Percentiles rank a stretch among this genome's conserved stretches.
Conservation (phyloP, 2,113 vertebrate genomes). For the Salvelinus alpinus region DNA sequence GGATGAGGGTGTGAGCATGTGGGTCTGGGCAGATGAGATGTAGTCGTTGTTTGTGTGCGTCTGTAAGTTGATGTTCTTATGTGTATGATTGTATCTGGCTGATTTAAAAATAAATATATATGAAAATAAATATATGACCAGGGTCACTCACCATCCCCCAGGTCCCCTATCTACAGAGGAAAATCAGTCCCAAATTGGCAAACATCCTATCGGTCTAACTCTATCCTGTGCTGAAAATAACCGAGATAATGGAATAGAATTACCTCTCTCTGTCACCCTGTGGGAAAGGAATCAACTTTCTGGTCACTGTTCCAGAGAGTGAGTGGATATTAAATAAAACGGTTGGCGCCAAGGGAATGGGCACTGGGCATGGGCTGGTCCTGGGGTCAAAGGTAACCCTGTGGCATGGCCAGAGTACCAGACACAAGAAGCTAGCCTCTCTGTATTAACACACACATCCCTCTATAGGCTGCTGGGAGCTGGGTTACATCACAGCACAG, state of each 20-base stretch:
- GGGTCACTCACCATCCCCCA: background rate
- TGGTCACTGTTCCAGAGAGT: conserved; percentile 8
- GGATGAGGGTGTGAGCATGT: too few species aligned
- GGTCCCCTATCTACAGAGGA: conserved; percentile 2
- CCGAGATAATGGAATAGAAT: conserved; percentile 17
- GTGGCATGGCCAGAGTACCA: too few species aligned
- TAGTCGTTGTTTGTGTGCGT: too few species aligned
- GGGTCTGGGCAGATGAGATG: too few species aligned
- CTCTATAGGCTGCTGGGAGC: conserved; percentile 2
- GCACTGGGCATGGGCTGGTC: background rate
- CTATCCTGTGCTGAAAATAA: conserved; percentile 4
- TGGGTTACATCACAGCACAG: background rate
- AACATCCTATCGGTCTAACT: background rate
- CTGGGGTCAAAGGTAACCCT: conserved; percentile 1
- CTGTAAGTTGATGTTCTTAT: too few species aligned
- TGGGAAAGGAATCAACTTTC: conserved; percentile 4
- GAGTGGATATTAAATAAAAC: background rate
- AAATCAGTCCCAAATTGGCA: conserved; percentile 14
- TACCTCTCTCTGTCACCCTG: conserved; percentile 4
- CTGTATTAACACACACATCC: background rate
- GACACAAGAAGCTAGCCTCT: too few species aligned
- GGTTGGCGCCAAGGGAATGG: background rate
- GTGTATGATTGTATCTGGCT: too few species aligned
- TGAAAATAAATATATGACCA: background rate
- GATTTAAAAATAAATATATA: too few species aligned